Evolutionary conservation across 2,113 vertebrate species (phyloP).

Genomic region (Amphiprion ocellaris): DNA sequence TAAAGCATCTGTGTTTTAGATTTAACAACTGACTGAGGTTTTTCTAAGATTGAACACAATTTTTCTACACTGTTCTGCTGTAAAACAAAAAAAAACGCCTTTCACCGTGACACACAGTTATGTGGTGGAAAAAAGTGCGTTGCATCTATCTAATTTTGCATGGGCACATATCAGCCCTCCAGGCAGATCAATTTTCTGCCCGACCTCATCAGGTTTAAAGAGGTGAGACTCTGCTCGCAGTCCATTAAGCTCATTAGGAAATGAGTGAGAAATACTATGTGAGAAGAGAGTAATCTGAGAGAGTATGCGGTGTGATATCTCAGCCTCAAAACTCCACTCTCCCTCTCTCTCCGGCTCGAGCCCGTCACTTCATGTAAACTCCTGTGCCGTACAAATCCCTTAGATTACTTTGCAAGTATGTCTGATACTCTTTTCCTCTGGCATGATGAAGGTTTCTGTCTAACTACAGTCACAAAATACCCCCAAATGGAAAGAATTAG

Average conservation of each 20-base stretch:
- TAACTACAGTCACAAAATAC: background rate
- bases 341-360: slow-evolving; percentile 16
- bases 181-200: slow-evolving; percentile 77
- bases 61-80: background rate
- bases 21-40: background rate
- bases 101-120: background rate
- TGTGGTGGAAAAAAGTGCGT: slow-evolving; percentile 3
- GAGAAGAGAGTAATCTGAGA: slow-evolving; percentile 71
- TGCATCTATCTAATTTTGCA: slow-evolving; percentile 55
- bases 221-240: slow-evolving; percentile 74
- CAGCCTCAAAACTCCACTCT: slow-evolving; percentile 21
- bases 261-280: slow-evolving; percentile 69
- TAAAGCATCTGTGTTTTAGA: no score
- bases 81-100: slow-evolving; percentile 7
- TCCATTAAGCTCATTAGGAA: slow-evolving; percentile 81
- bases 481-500: background rate
- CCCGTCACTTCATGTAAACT: slow-evolving; percentile 31
- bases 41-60: background rate
- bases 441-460: background rate
- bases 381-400: slow-evolving; percentile 28
- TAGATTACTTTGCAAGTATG: slow-evolving; percentile 25
- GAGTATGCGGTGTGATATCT: slow-evolving; percentile 29
- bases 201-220: slow-evolving; percentile 76
- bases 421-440: slow-evolving; percentile 15
- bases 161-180: slow-evolving; percentile 66